Evolutionary conservation across 2,113 vertebrate genomes (phyloP), one percentile per base, ranked within the genome.

Genomic region (Mustelus asterias): DNA sequence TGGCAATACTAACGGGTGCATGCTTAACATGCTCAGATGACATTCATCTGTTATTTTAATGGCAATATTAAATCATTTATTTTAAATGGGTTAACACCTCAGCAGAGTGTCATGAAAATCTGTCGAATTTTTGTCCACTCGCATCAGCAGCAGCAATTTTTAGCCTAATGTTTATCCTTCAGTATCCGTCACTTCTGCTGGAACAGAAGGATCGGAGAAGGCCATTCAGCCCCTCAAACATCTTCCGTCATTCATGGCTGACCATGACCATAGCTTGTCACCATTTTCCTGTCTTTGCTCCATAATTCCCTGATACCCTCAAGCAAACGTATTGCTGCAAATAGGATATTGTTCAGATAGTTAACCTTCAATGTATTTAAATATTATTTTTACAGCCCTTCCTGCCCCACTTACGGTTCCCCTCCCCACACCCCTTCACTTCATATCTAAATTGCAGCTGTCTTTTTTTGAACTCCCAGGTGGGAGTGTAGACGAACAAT

Each of bases 31-130:
- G 37, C 37, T 93, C 33, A 65, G 60, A 93, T 65, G 89, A 65
- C 89, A 93, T 93, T 93, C 89, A 93, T 93, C 60, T 65, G 89
- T 93, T 65, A 65, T 93, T 93, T 93, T 93, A 93, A 93, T 93
- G 60, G 89, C 60, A 93, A 65, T 93, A 63, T 93, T 93, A 93
- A 93, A 67, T 67, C 89, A 93, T 93, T 93, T 93, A 93, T 93
- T 37, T 93, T 65, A 67, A 93, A 41, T 93, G 89, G 89, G 60
- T 93, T 93, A 93, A 93, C 60, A 93, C 33, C n/a, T 41, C n/a
- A 37, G 37, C 16, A 44, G 37, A 83, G 80, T 83, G n/a, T 24
- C 33, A 65, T 67, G 33, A 63, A 67, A 93, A 93, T 93, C 60
- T 93, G 16, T 37, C 10, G 63, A 65, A 37, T 67, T n/a, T 65